A percentile compares a stretch with the other conserved stretches of the same genome.
These are phyloP conservation scores for Criorhina ranunculi DNA, from an alignment of 2,888 invertebrate genomes.

Conservation along the genomic window DNA sequence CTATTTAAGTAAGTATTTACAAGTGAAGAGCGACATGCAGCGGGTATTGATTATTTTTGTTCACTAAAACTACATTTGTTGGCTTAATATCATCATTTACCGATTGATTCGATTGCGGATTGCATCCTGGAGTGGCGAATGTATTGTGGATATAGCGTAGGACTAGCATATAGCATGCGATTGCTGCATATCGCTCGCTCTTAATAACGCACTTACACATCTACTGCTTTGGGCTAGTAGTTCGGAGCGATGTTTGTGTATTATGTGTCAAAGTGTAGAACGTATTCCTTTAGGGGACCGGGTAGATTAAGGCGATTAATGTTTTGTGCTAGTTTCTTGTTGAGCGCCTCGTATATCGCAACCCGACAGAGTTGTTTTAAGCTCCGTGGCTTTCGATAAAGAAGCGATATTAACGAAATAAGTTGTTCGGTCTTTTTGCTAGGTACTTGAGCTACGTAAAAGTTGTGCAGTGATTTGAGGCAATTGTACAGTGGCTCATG, in stretches of 20 bases:
- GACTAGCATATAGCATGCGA: conserved; percentile 19
- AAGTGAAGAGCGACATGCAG: conserved; percentile 55
- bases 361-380: conserved; percentile 90
- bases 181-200: conserved; percentile 32
- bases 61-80: conserved; percentile 37
- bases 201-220: background rate
- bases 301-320: conserved; percentile 89
- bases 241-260: conserved; percentile 62
- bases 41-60: conserved; percentile 13
- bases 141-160: conserved; percentile 21
- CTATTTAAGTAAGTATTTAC: conserved; percentile 62
- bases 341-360: conserved; percentile 88
- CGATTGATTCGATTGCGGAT: conserved; percentile 58
- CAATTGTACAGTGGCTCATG: conserved; percentile 89
- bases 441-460: conserved; percentile 87
- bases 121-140: background rate
- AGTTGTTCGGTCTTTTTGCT: conserved; percentile 87
- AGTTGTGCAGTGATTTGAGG: conserved; percentile 88
- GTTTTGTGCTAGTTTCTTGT: conserved; percentile 87
- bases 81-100: conserved; percentile 64
- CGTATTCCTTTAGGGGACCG: conserved; percentile 88
- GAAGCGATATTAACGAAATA: conserved; percentile 87
- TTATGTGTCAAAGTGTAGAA: conserved; percentile 88
- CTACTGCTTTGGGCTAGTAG: conserved; percentile 1
- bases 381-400: conserved; percentile 88